Base-by-base conservation (phyloP, 1,140 invertebrate species). In the Drosophila erecta region DNA sequence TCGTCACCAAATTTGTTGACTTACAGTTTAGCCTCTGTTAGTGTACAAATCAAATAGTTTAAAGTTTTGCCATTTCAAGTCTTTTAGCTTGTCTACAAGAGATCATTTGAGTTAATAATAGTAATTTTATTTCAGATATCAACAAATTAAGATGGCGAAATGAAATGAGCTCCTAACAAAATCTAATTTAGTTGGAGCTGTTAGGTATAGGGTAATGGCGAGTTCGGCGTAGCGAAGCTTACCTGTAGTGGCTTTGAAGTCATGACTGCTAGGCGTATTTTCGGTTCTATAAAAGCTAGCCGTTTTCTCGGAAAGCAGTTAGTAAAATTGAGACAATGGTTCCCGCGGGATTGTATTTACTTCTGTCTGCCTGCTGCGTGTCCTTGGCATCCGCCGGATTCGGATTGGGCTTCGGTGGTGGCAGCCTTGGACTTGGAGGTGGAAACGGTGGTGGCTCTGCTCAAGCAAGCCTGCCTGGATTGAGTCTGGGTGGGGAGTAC, bases 261-360 rank as follows among this genome's bases (percentile, higher is more conserved):
- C 61, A 44, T 64, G 10, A 7, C 4, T 8, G 3, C 37, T 38
- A 44, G 49, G 14, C 40, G 33, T 6, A 33, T 44, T 54, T 55
- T 43, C 24, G 62, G 38, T 43, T 54, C 64, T 70, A 70, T 70
- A 70, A 69, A 70, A 69, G 62, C 40, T 40, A 17, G 17, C 1
- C 17, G 33, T 33, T 65, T 55, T 46, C 62, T 30, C 24, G 49
- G 64, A 55, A 70, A 44, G 33, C 41, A 20, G 62, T 38, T 55
- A 70, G 62, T 70, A 17, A 70, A 49, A 55, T 70, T 46, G 1
- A 11, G 43, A 69, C 33, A 69, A 70, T 69, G 66, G n/a, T n/a
- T 69, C 62, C 49, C 62, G 38, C 33, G 49, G 64, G 66, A 70
- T 55, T 70, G 41, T 4, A 38, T 33, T 27, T 69, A 33, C 8